Conservation (phyloP, 2,888 invertebrate species). For the Rosalia funebris region DNA sequence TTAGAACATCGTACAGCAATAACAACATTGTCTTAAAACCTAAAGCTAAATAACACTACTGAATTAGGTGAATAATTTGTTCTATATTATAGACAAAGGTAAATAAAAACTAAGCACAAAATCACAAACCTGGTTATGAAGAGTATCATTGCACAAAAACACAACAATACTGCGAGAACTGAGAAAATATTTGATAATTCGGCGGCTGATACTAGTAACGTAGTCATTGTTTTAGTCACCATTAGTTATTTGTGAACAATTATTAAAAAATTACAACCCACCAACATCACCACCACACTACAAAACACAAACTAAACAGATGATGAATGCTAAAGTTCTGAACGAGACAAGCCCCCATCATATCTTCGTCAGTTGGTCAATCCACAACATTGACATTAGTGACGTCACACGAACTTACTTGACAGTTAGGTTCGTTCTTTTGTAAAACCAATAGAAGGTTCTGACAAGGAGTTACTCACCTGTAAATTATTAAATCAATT, state of each 20-base stretch:
- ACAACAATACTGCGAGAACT: slow-evolving; percentile 77
- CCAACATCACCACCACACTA: slow-evolving; percentile 18
- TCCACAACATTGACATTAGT: slow-evolving; percentile 14
- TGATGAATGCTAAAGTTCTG: not conserved
- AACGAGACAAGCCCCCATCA: slow-evolving; percentile 29
- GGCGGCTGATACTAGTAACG: slow-evolving; percentile 74
- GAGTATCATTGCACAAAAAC: slow-evolving; percentile 79
- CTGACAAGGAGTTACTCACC: too few species aligned
- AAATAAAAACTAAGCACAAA: too few species aligned
- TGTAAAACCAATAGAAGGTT: not conserved
- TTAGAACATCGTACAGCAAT: too few species aligned
- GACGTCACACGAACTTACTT: slow-evolving; percentile 6
- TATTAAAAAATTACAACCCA: slow-evolving; percentile 32
- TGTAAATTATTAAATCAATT: not conserved
- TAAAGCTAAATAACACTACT: too few species aligned
- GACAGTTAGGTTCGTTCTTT: not conserved
- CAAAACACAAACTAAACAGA: slow-evolving; percentile 19
- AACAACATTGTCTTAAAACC: too few species aligned
- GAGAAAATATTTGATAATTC: slow-evolving; percentile 82
- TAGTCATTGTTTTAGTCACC: slow-evolving; percentile 64
- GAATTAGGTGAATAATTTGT: too few species aligned
- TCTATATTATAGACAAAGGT: too few species aligned
- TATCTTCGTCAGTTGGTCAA: not conserved
- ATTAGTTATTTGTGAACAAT: slow-evolving; percentile 39
- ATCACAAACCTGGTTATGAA: slow-evolving; percentile 78